Evolutionary conservation across 2,797 vertebrate species (phyloP).

Genomic region (Ara ararauna): DNA sequence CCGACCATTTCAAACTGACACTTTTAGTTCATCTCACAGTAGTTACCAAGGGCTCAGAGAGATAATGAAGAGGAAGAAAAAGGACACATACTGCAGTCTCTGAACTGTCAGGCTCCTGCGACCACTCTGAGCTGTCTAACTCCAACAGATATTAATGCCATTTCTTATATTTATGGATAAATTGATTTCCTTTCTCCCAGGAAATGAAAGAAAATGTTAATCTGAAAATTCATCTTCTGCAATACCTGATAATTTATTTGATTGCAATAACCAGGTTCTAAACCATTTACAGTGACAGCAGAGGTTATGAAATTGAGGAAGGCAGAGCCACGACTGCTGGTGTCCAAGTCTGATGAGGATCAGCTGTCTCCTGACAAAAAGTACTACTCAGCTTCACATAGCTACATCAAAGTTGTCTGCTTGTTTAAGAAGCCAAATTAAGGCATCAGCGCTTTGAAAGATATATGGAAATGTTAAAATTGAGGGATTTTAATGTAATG

Average conservation of each 20-base stretch:
- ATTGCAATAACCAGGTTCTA: background rate
- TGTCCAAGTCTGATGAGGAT: background rate
- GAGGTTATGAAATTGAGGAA: rapidly evolving
- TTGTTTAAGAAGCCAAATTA: background rate
- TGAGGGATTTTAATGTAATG: background rate
- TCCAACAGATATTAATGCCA: background rate
- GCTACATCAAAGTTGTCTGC: background rate
- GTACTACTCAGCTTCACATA: background rate
- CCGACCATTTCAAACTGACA: constrained; percentile 52
- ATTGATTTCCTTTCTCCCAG: background rate
- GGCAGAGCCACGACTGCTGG: background rate
- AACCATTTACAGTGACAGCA: background rate
- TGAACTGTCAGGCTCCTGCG: background rate
- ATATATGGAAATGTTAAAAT: background rate
- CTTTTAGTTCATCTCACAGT: constrained; percentile 50
- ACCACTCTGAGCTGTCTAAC: background rate
- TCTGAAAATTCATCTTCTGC: background rate
- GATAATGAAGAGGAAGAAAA: background rate
- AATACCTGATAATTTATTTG: background rate
- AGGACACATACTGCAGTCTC: background rate
- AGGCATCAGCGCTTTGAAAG: background rate
- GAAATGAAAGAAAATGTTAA: background rate
- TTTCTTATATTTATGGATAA: background rate
- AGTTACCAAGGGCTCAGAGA: constrained; percentile 1
- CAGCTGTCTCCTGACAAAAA: background rate